Evolutionary conservation across 2,797 vertebrate species (phyloP), one percentile per base, ranked within the genome.

Genomic region (Anabas testudineus): DNA sequence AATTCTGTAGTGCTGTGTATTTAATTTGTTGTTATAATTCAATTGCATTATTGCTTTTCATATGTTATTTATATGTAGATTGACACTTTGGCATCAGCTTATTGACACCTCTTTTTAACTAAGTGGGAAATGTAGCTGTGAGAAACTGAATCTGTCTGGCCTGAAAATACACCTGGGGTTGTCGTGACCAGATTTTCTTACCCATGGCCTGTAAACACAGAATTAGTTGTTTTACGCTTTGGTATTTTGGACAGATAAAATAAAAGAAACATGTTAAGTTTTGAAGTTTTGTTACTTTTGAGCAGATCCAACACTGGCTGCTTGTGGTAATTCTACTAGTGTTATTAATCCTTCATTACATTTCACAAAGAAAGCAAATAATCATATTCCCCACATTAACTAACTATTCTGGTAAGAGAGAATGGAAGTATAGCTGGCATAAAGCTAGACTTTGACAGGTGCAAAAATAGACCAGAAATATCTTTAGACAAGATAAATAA

Each of bases 391-490:
- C 18, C 15, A 39, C 55, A 57, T 56, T 36, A 9, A 16, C 21
- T 18, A 45, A 36, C 16, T 39, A 21, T 62, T 62, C 4, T 3
- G 3, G 26, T 22, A 22, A 34, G 34, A 32, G 12, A 41, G 36
- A 49, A 48, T 24, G 67, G 16, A 37, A 30, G 9, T 42, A 51
- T 28, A 36, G 39, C 16, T 28, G 41, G 32, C 24, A 43, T 63
- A 59, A 22, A 58, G 30, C 54, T 67, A 21, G 43, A 83, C 72
- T 71, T 19, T 75, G 78, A 81, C 74, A 80, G 75, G 61, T 76
- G 53, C 56, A 71, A 76, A 82, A 74, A 74, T 63, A 45, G n/a
- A 78, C 37, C 70, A 57, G 62, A 86, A 89, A 88, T 89, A 89
- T 71, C 71, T 45, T 53, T 13, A 59, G 55, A 78, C 2, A 1